Conservation (phyloP, 2,113 vertebrate species). For the Melanotaenia duboulayi region DNA sequence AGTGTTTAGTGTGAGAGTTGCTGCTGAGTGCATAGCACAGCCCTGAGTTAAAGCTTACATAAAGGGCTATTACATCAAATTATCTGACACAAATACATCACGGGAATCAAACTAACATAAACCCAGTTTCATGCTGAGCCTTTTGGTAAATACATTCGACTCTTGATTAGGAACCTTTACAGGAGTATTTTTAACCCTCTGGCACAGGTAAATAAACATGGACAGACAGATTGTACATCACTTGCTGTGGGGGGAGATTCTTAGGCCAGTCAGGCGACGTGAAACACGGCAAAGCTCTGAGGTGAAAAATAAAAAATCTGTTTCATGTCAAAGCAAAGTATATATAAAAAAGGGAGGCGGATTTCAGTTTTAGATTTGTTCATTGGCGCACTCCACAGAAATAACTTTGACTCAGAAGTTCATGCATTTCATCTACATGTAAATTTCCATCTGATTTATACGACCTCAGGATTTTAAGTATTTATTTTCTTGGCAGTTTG, state of each 20-base stretch:
- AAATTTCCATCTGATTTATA: no score
- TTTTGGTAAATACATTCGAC: constrained; percentile 51
- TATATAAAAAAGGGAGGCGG: neutral
- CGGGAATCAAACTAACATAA: neutral
- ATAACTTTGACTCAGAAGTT: no score
- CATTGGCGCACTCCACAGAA: neutral
- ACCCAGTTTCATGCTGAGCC: constrained; percentile 17
- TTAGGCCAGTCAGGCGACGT: constrained; percentile 34
- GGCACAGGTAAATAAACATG: constrained; percentile 30
- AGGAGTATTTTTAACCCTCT: neutral
- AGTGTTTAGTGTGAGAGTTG: constrained; percentile 41
- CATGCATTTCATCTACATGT: no score
- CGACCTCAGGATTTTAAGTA: no score
- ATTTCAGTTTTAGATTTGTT: neutral
- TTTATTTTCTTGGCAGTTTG: no score
- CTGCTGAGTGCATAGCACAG: constrained; percentile 61
- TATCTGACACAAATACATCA: constrained; percentile 34
- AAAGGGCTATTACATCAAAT: constrained; percentile 51
- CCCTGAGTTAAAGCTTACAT: constrained; percentile 57
- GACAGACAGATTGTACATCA: neutral
- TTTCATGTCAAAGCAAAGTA: neutral
- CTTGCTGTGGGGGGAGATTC: constrained; percentile 17
- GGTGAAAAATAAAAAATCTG: no score
- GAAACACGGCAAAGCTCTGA: no score
- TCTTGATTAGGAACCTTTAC: constrained; percentile 1